Conservation (phyloP, 2,888 invertebrate species). For the Lumbricus terrestris region DNA sequence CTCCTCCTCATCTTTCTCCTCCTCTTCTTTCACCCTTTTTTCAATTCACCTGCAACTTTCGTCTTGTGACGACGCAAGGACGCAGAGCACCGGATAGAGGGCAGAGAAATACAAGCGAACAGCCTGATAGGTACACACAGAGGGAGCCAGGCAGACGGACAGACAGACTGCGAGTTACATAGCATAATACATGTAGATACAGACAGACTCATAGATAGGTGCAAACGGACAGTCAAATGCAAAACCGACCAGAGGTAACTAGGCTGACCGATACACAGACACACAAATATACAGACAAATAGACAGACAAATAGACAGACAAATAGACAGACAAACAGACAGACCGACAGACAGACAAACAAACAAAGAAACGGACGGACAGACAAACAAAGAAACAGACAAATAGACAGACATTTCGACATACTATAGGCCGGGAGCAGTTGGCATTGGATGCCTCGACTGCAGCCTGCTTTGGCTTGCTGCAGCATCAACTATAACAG, state of each 20-base stretch:
- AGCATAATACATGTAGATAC: no score
- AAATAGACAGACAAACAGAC: not conserved
- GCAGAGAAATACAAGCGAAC: not conserved
- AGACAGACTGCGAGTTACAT: no score
- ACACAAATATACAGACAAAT: not conserved
- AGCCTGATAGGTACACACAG: no score
- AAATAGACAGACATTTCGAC: no score
- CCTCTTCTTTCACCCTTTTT: not conserved
- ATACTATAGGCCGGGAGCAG: not conserved
- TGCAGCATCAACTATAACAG: not conserved
- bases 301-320: not conserved
- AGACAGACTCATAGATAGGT: no score
- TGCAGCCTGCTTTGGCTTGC: not conserved
- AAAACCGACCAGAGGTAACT: no score
- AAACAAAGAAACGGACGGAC: not conserved
- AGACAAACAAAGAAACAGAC: not conserved
- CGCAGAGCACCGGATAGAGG: not conserved
- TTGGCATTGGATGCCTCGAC: not conserved
- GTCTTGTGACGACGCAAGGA: not conserved
- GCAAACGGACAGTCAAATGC: no score
- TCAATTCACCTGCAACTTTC: not conserved
- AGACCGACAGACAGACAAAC: no score
- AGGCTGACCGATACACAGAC: no score
- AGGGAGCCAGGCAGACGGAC: no score
- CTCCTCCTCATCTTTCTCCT: not conserved